A percentile compares a stretch with the other conserved stretches of the same genome.
Evolutionary conservation across 2,797 vertebrate genomes (phyloP).

Genomic region (Rhodeus uyekii): DNA sequence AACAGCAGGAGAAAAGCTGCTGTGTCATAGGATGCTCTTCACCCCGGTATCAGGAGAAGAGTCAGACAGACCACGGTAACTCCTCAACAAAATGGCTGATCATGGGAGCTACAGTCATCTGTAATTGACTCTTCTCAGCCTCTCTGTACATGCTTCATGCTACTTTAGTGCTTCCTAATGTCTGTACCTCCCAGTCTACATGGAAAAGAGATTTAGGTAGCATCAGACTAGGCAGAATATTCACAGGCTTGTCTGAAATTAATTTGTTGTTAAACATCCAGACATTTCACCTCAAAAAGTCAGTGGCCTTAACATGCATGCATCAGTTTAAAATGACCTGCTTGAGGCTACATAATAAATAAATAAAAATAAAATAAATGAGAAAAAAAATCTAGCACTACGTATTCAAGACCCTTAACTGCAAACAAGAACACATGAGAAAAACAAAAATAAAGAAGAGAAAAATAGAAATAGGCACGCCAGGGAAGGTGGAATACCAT

Average conservation of each 20-base stretch:
- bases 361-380: slow-evolving; percentile 7
- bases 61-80: slow-evolving; percentile 72
- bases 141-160: neutral
- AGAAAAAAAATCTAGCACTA: slow-evolving; percentile 29
- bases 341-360: slow-evolving; percentile 35
- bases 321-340: slow-evolving; percentile 38
- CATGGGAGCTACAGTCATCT: slow-evolving; percentile 65
- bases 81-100: slow-evolving; percentile 61
- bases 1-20: slow-evolving; percentile 40
- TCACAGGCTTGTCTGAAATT: slow-evolving; percentile 46
- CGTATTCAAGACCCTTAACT: slow-evolving; percentile 30
- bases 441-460: slow-evolving; percentile 29
- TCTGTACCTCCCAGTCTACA: slow-evolving; percentile 22
- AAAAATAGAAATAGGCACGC: slow-evolving; percentile 80
- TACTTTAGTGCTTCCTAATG: neutral
- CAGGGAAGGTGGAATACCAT: slow-evolving; percentile 99
- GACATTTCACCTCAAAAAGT: slow-evolving; percentile 40
- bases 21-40: slow-evolving; percentile 58
- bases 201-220: slow-evolving; percentile 8
- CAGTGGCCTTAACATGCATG: slow-evolving; percentile 48
- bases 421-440: slow-evolving; percentile 30
- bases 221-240: slow-evolving; percentile 48
- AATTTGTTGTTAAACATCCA: slow-evolving; percentile 30
- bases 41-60: slow-evolving; percentile 68
- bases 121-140: slow-evolving; percentile 69